Percentiles rank a stretch among this genome's conserved stretches.
phyloP scores from a whole-genome alignment of 2,797 vertebrate genomes.

The Acanthurus tractus region DNA sequence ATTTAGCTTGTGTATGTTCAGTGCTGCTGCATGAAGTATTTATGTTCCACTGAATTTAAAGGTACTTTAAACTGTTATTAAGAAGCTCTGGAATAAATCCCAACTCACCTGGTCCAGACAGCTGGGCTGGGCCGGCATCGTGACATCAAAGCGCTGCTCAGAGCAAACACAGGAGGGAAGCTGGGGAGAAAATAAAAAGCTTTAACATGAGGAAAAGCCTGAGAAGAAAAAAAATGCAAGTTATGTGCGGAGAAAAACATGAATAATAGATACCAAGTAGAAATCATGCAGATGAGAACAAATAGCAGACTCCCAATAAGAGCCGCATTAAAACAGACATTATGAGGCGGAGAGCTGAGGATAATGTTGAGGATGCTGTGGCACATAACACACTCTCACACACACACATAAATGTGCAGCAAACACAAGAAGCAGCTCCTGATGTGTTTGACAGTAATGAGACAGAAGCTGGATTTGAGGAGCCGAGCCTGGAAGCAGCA shows the following conservation, averaged over 20 bases:
- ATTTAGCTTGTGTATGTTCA: background rate
- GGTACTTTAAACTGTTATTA: conserved; percentile 27
- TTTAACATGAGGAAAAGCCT: conserved; percentile 57
- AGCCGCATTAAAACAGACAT: conserved; percentile 52
- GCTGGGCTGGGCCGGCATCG: conserved; percentile 49
- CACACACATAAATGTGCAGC: conserved; percentile 31
- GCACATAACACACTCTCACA: background rate
- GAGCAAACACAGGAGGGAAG: conserved; percentile 56
- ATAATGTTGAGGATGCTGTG: background rate
- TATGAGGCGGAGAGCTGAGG: conserved; percentile 27
- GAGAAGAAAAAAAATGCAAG: conserved; percentile 53
- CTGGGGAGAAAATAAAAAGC: conserved; percentile 52
- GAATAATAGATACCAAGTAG: conserved; percentile 76
- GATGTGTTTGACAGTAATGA: conserved; percentile 76
- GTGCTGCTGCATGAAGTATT: conserved; percentile 22
- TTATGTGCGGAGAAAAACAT: conserved; percentile 63
- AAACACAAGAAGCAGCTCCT: conserved; percentile 42
- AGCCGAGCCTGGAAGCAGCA: conserved; percentile 63
- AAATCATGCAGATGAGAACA: conserved; percentile 78
- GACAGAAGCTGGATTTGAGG: conserved; percentile 64
- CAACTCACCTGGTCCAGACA: conserved; percentile 64
- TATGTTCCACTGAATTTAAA: conserved; percentile 46
- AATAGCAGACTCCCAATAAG: conserved; percentile 60
- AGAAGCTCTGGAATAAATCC: conserved; percentile 49
- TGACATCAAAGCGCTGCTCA: conserved; percentile 73